Conservation (phyloP, 2,113 vertebrate genomes). For the Ivindomyrus marchei region DNA sequence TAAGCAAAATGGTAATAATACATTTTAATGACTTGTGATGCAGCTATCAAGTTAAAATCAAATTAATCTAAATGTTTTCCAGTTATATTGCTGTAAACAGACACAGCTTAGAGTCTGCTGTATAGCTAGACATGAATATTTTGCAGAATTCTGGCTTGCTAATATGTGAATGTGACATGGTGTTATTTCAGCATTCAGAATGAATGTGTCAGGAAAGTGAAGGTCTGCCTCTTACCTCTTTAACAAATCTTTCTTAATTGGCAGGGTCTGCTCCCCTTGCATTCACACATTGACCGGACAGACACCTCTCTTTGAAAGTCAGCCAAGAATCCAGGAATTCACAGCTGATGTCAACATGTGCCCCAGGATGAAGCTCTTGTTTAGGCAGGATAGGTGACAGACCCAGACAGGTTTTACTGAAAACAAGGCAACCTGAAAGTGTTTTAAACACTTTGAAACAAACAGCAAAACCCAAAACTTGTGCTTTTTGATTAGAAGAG, state of each 20-base stretch:
- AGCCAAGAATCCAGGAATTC: slow-evolving; percentile 15
- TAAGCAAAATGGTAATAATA: not conserved
- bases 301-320: not conserved
- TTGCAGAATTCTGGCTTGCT: not conserved
- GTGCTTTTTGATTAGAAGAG: not conserved
- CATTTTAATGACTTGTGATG: not conserved
- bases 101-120: not conserved
- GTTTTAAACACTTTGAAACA: not conserved
- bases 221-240: not conserved
- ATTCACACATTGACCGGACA: not conserved
- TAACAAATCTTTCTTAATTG: not conserved
- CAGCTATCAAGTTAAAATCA: not conserved
- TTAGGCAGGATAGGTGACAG: not conserved
- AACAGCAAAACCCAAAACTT: not conserved
- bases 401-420: not conserved
- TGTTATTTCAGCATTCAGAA: not conserved
- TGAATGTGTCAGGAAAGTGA: not conserved
- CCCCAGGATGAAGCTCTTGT: not conserved
- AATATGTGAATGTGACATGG: not conserved
- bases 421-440: not conserved
- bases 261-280: not conserved
- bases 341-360: not conserved
- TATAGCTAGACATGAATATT: not conserved
- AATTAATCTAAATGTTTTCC: not conserved
- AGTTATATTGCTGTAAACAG: not conserved